Evolutionary conservation across 2,797 vertebrate species (phyloP).

Genomic region (Pipistrellus nathusii): DNA sequence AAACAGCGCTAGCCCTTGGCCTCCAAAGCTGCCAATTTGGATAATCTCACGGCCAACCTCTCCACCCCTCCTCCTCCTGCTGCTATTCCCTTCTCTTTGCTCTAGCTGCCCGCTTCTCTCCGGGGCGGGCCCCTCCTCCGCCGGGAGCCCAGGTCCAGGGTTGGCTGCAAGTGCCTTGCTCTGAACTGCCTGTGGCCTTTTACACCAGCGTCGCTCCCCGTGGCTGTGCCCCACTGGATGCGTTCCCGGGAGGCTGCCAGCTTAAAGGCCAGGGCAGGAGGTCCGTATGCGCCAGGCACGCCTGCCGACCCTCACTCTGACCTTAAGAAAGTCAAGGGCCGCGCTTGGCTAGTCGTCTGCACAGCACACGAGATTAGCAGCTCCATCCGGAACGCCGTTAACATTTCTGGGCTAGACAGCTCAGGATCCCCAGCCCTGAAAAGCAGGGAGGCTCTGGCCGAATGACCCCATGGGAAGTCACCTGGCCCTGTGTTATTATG

Average conservation of each 20-base stretch:
- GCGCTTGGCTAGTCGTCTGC: neutral
- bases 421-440: neutral
- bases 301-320: neutral
- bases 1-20: neutral
- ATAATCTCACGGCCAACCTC: neutral
- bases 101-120: neutral
- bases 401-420: constrained; percentile 51
- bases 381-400: constrained; percentile 49
- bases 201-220: neutral
- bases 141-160: neutral
- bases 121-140: neutral
- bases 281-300: neutral
- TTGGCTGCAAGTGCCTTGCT: constrained; percentile 3
- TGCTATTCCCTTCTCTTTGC: neutral
- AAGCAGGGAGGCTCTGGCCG: neutral
- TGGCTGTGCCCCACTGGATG: neutral
- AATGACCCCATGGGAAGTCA: neutral
- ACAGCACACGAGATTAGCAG: neutral
- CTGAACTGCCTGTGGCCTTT: neutral
- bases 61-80: neutral
- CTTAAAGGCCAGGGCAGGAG: constrained; percentile 54
- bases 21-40: neutral
- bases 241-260: neutral
- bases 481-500: neutral
- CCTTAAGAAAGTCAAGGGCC: constrained; percentile 25